Base-by-base conservation (phyloP, 2,113 vertebrate genomes). In the Sapayoa aenigma region DNA sequence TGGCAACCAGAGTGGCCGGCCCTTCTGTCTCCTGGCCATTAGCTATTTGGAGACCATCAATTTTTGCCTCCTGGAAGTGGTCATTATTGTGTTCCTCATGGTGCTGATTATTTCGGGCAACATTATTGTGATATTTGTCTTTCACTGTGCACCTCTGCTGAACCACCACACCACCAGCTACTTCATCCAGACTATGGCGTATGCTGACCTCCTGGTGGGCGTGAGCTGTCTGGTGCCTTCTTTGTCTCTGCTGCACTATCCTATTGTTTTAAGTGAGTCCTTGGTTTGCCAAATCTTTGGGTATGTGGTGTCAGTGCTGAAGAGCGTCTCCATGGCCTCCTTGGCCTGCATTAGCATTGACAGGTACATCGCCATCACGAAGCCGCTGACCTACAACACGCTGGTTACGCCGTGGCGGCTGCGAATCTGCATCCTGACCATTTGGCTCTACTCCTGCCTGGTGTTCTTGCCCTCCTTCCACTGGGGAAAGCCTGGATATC, bases 151-250 rank as follows among this genome's bases (percentile, higher is more conserved):
- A n/a, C 99, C 99, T 74, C 97, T 99, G 94, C 98, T 99, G 56
- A 99, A 99, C 98, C 98, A 99, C 95, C 99, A 99, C 95, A 99
- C 99, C 91, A 99, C 99, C 96, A 99, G 99, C 96, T 99, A 99
- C 96, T 99, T 99, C 97, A 99, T 99, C 93, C 99, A 99, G 98
- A 99, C 99, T 44, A 99, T 99, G 99, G 99, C 99, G 1, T 99
- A 99, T 35, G 99, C 99, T 47, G 99, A 99, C 96, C 98, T 99
- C 80, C 97, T 99, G 97, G 99, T 99, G 89, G 99, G 99, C 6
- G 98, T 99, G 72, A 99, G 99, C 98, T 99, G 99, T 97, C 98
- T 99, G 89, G 98, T 99, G 91, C 99, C 99, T 49, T 99, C 99
- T 75, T 97, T 99, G 93, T 99, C 99, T 66, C 97, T 99, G 74